phyloP scores from a whole-genome alignment of 2,888 invertebrate genomes.

The Diaperis boleti region DNA sequence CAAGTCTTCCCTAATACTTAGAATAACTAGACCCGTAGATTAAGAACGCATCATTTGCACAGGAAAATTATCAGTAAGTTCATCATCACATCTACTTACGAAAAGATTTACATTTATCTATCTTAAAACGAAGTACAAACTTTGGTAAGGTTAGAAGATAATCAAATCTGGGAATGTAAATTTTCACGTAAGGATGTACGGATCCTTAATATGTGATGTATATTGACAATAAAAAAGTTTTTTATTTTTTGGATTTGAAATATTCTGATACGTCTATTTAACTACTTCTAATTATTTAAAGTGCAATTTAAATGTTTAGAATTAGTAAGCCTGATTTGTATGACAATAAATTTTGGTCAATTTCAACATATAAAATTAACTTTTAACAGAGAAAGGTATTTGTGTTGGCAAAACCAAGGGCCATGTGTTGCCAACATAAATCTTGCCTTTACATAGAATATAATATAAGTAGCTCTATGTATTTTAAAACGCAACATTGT shows the following conservation, averaged over 20 bases:
- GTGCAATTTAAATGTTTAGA: constrained; percentile 50
- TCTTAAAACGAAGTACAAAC: constrained; percentile 43
- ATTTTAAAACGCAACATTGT: constrained; percentile 43
- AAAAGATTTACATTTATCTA: constrained; percentile 34
- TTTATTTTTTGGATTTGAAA: constrained; percentile 38
- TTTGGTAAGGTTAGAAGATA: constrained; percentile 26
- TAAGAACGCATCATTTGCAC: constrained; percentile 45
- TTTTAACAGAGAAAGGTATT: constrained; percentile 47
- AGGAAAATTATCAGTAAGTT: constrained; percentile 42
- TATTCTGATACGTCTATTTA: constrained; percentile 42
- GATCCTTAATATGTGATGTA: constrained; percentile 49
- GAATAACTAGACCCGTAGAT: constrained; percentile 42
- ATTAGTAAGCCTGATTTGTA: constrained; percentile 47
- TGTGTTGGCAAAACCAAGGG: constrained; percentile 61
- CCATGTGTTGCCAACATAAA: constrained; percentile 60
- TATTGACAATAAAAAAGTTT: constrained; percentile 46
- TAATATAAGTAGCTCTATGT: constrained; percentile 42
- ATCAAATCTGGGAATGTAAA: constrained; percentile 21
- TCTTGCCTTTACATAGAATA: constrained; percentile 38
- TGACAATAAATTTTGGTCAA: constrained; percentile 58
- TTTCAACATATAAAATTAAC: constrained; percentile 44
- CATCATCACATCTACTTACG: constrained; percentile 30
- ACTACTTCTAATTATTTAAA: constrained; percentile 43
- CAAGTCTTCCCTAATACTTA: constrained; percentile 46
- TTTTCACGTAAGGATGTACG: constrained; percentile 27